These are phyloP conservation scores for Eolophus roseicapilla DNA, from an alignment of 2,113 vertebrate genomes.

Conservation along the genomic window DNA sequence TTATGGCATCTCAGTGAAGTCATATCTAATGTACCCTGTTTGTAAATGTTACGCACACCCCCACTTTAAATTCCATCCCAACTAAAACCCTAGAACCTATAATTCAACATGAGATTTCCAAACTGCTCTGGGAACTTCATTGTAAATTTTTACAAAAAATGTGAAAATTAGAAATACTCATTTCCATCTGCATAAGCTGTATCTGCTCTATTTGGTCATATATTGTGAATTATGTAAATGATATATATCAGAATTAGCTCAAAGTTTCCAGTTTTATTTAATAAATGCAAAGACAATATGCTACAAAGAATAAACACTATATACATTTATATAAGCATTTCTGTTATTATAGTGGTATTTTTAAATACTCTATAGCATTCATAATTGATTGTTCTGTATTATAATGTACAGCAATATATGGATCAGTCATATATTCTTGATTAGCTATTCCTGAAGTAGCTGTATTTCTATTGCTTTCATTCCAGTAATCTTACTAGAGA, in stretches of 20 bases:
- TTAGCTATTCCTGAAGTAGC: not conserved
- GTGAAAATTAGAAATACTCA: not conserved
- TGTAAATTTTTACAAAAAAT: not conserved
- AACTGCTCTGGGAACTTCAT: not conserved
- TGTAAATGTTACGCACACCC: not conserved
- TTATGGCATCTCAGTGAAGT: not conserved
- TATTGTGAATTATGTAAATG: not conserved
- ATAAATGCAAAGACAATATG: not conserved
- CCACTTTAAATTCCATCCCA: not conserved
- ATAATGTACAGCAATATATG: not conserved
- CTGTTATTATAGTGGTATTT: not conserved
- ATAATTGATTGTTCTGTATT: not conserved
- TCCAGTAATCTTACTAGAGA: not conserved
- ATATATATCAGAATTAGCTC: not conserved
- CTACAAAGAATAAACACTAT: not conserved
- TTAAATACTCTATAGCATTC: not conserved
- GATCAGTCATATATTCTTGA: not conserved
- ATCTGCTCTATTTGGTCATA: not conserved
- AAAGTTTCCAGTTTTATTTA: not conserved
- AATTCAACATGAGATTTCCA: not conserved
- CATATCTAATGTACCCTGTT: not conserved
- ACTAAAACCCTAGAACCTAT: not conserved
- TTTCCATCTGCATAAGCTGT: not conserved
- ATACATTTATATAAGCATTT: not conserved
- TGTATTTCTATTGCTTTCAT: not conserved